Evolutionary conservation across 2,888 invertebrate genomes (phyloP).

Genomic region (Iphiclides podalirius): DNA sequence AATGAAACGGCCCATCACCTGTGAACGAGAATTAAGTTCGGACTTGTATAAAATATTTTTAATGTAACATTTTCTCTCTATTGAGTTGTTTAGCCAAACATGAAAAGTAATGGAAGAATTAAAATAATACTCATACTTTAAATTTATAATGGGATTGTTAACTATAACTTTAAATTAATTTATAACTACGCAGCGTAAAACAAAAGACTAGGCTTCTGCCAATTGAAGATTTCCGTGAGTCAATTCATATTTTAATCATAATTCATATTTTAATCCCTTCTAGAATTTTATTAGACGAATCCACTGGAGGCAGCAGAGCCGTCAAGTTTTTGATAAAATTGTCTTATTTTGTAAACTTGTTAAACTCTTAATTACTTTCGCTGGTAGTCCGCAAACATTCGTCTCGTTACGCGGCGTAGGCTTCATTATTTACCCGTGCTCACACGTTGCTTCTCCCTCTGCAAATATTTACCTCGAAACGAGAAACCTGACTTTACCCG

Average conservation of each 20-base stretch:
- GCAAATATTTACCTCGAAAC: conserved; percentile 73
- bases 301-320: conserved; percentile 2
- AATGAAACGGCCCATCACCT: too few species aligned
- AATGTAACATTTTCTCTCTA: too few species aligned
- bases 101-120: too few species aligned
- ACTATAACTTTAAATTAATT: too few species aligned
- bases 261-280: conserved; percentile 20
- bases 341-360: conserved; percentile 59
- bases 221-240: conserved; percentile 4
- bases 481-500: conserved; percentile 70
- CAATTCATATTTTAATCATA: conserved; percentile 22
- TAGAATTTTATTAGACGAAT: conserved; percentile 15
- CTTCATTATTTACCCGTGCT: conserved; percentile 71
- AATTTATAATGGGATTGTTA: too few species aligned
- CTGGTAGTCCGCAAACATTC: conserved; percentile 72
- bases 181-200: too few species aligned
- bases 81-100: too few species aligned
- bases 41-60: too few species aligned
- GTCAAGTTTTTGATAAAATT: conserved; percentile 48
- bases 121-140: too few species aligned
- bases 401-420: conserved; percentile 65
- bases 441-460: conserved; percentile 58
- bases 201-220: too few species aligned
- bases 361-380: conserved; percentile 74
- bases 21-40: too few species aligned